These are phyloP conservation scores for Turnix velox DNA, from an alignment of 2,113 vertebrate genomes.

Conservation along the genomic window DNA sequence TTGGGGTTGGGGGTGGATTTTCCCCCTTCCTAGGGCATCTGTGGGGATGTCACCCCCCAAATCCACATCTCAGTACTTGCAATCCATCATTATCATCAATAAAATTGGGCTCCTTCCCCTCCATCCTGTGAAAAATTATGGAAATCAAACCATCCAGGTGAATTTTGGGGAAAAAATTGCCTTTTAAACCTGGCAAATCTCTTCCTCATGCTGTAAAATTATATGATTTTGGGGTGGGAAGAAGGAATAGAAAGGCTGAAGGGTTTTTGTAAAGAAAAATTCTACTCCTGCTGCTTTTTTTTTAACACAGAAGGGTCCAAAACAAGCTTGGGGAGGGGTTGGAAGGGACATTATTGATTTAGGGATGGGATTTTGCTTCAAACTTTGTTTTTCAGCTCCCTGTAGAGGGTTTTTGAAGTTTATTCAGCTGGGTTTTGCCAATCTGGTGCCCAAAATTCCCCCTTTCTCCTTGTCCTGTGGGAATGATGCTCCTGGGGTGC, in stretches of 20 bases:
- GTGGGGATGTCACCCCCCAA: not conserved
- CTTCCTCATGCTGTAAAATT: not conserved
- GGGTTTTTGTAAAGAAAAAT: not conserved
- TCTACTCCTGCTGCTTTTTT: not conserved
- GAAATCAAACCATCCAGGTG: not conserved
- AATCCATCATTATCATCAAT: accelerated
- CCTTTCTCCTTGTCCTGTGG: not conserved
- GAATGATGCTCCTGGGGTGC: not conserved
- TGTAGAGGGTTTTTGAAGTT: not conserved
- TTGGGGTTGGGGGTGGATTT: not conserved
- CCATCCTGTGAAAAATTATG: accelerated
- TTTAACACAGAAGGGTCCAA: not conserved
- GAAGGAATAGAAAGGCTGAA: not conserved
- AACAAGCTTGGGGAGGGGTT: accelerated
- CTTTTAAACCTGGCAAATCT: not conserved
- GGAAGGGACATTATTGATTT: not conserved
- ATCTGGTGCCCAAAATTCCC: too few relatives aligned
- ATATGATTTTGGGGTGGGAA: not conserved
- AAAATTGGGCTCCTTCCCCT: not conserved
- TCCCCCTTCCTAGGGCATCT: accelerated
- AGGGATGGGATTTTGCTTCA: not conserved
- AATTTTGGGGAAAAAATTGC: not conserved
- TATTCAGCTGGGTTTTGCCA: not conserved
- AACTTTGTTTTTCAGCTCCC: not conserved
- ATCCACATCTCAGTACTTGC: accelerated